These are phyloP conservation scores for Corydoras maculifer DNA, from an alignment of 2,113 vertebrate species.

Conservation along the genomic window DNA sequence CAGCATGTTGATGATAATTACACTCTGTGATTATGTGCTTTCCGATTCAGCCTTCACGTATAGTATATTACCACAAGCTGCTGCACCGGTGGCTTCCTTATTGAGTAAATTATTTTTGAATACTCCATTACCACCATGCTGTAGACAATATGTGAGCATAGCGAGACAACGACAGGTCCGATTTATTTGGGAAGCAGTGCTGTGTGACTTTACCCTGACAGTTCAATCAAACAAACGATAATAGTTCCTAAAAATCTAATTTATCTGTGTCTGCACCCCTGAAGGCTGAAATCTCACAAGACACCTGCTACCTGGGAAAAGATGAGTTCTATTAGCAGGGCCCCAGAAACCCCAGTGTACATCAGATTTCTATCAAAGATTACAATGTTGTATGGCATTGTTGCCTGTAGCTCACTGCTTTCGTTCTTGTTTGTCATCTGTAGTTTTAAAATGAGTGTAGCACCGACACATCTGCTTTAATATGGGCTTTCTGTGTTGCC, in stretches of 20 bases:
- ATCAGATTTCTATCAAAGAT: slow-evolving; percentile 16
- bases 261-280: slow-evolving; percentile 52
- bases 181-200: slow-evolving; percentile 18
- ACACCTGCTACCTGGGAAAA: slow-evolving; percentile 60
- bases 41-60: neutral
- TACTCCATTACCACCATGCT: slow-evolving; percentile 15
- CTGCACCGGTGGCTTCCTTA: slow-evolving; percentile 6
- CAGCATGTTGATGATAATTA: slow-evolving; percentile 12
- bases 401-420: neutral
- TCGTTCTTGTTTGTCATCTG: neutral
- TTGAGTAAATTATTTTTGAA: slow-evolving; percentile 27
- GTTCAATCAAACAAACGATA: slow-evolving; percentile 60
- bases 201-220: slow-evolving; percentile 44
- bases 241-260: slow-evolving; percentile 53
- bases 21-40: neutral
- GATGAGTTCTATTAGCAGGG: slow-evolving; percentile 23
- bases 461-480: too few species aligned
- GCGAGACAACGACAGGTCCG: slow-evolving; percentile 14
- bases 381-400: neutral
- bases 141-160: slow-evolving; percentile 5
- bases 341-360: neutral
- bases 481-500: too few species aligned
- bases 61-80: slow-evolving; percentile 4
- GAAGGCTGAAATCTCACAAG: slow-evolving; percentile 49
- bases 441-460: neutral